Evolutionary conservation across 1,140 invertebrate genomes (phyloP), one percentile per base, ranked within the genome.

Genomic region (Drosophila sproati): DNA sequence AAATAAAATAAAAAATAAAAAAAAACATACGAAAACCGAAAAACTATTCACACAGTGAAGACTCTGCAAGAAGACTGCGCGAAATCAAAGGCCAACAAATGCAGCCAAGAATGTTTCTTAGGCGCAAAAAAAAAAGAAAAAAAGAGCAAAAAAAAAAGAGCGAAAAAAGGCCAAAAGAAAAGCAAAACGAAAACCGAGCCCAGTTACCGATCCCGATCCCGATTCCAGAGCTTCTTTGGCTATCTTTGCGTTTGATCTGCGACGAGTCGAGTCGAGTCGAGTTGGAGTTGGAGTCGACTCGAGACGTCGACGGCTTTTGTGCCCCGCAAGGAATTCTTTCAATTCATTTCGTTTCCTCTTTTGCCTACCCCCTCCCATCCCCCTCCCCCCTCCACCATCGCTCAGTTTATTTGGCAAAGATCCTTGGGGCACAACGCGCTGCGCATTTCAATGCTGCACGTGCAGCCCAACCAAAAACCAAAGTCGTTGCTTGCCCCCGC

Each of bases 361-460:
- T 35, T 51, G 0, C 3, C 6, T 8, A 12, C 3, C 7, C 10
- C 51, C 10, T n/a, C 47, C 29, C 5, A 10, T 10, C 29, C 8
- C 7, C 56, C 50, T 28, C 50, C 6, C 31, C n/a, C 50, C 52
- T 51, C 12, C 12, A 20, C 20, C 31, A n/a, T 50, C 51, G 4
- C 48, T 52, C 12, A 48, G 64, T 71, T 59, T 69, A 72, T 86
- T 86, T 82, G 70, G 76, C 76, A 72, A 82, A 73, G 77, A 88
- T 88, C 83, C 85, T 87, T 87, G 72, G 80, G 83, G 83, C 82
- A 72, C 47, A 73, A 80, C 83, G 83, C 83, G 83, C 83, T 81
- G 77, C 70, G 83, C 83, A 87, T 87, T 87, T 87, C 83, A 87
- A 87, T 87, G 83, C 80, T 87, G 83, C 83, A 87, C 83, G 83